These are phyloP conservation scores for Gibbula magus DNA, from an alignment of 2,888 invertebrate species.

Conservation along the genomic window DNA sequence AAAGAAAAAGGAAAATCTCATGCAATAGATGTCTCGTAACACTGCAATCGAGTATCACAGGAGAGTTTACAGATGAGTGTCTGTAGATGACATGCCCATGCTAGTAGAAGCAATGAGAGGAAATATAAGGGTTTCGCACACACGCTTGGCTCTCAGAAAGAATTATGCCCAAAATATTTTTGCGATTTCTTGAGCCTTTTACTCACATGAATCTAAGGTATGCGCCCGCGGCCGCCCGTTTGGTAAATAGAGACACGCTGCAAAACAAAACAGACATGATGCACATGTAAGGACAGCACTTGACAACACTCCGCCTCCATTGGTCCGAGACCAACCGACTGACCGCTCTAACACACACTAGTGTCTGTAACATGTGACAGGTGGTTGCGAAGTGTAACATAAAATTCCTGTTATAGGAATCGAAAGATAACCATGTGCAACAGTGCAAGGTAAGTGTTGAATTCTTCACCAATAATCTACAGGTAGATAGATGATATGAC, in stretches of 20 bases:
- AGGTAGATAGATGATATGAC: too few species aligned
- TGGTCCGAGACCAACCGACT: neutral
- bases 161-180: neutral
- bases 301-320: neutral
- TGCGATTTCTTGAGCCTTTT: slow-evolving; percentile 20
- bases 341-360: neutral
- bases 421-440: too few species aligned
- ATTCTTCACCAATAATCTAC: too few species aligned
- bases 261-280: slow-evolving; percentile 37
- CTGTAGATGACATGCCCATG: too few species aligned
- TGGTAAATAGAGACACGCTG: slow-evolving; percentile 44
- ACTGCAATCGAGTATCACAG: too few species aligned
- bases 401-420: too few species aligned
- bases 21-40: too few species aligned
- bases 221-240: slow-evolving; percentile 59
- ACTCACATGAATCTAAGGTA: slow-evolving; percentile 61
- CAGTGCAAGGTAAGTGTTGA: too few species aligned
- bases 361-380: neutral
- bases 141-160: slow-evolving; percentile 9
- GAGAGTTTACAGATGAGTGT: too few species aligned
- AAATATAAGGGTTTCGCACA: neutral
- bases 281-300: slow-evolving; percentile 23
- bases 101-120: neutral
- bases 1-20: too few species aligned
- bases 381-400: too few species aligned